Evolutionary conservation across 2,797 vertebrate species (phyloP).

Genomic region (Synaphobranchus kaupii): DNA sequence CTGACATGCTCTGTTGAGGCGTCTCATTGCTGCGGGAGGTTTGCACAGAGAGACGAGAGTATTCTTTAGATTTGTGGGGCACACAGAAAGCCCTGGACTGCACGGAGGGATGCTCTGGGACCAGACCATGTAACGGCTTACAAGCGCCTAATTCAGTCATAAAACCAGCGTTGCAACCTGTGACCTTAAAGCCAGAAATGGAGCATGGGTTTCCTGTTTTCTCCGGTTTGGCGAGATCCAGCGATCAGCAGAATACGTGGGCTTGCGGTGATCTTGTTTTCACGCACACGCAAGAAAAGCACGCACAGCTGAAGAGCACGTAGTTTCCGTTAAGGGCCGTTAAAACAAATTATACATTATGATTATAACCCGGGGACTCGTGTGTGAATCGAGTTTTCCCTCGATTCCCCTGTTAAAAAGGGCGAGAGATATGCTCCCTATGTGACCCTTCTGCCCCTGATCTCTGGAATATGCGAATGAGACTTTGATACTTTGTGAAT

Average conservation of each 20-base stretch:
- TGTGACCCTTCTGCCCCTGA: background rate
- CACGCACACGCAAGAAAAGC: background rate
- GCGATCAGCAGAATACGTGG: background rate
- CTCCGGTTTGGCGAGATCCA: background rate
- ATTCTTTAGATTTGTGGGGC: no score
- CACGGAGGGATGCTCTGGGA: background rate
- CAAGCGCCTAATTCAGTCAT: background rate
- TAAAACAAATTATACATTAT: no score
- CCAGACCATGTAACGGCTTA: background rate
- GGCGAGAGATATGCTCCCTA: background rate
- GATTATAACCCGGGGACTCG: background rate
- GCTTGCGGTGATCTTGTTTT: background rate
- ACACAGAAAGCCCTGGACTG: no score
- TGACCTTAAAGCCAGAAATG: background rate
- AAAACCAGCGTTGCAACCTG: background rate
- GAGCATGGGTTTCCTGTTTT: background rate
- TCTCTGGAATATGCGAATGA: background rate
- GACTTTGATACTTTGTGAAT: background rate
- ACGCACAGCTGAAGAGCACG: background rate
- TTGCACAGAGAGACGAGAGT: no score
- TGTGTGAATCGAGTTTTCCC: background rate
- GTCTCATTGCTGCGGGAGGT: no score
- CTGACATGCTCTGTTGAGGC: no score
- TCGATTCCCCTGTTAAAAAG: background rate
- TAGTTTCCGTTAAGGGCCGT: constrained; percentile 10